Base-by-base conservation (phyloP, 2,797 vertebrate genomes). In the Dicrostonyx torquatus region DNA sequence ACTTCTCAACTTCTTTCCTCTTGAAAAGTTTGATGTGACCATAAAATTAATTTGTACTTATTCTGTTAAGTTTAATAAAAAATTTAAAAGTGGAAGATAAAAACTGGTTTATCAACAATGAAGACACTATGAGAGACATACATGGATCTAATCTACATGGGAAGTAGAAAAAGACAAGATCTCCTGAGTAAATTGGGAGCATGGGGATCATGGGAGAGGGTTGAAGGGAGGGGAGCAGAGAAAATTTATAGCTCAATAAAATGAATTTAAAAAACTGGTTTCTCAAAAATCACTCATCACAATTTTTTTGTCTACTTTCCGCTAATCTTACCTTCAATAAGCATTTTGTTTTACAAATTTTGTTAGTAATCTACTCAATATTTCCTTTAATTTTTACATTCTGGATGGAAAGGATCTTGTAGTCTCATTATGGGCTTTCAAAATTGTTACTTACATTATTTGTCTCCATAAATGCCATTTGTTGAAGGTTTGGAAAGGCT, bases 321-420 rank as follows among this genome's bases (percentile, higher is more conserved):
- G 93, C 62, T 17, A 89, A 12, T 55, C 3, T 89, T 86, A 68
- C 26, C 4, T 91, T 77, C 40, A 79, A 50, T 2, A 95, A 70
- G 91, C 43, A 50, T 64, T 95, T 87, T 87, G 11, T 48, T 94
- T 96, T 60, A 75, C 14, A 68, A 87, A 91, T 22, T 79, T 91
- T 24, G 58, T 24, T 43, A 80, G 29, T 86, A 53, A 78, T 48
- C 24, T 66, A 50, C 62, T 53, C 17, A 40, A 4, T 77, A 94
- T 76, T 70, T n/a, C 17, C 15, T 60, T 29, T 79, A 85, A 29
- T 80, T 50, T 85, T 78, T 53, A 73, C n/a, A 80, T 58, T 43
- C 6, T 10, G 31, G 20, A 83, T 72, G 18, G 14, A 24, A 90
- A 90, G 1, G 82, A 62, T 43, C 58, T 86, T 89, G 68, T 55